Evolutionary conservation across 2,113 vertebrate species (phyloP).

Genomic region (Colius striatus): DNA sequence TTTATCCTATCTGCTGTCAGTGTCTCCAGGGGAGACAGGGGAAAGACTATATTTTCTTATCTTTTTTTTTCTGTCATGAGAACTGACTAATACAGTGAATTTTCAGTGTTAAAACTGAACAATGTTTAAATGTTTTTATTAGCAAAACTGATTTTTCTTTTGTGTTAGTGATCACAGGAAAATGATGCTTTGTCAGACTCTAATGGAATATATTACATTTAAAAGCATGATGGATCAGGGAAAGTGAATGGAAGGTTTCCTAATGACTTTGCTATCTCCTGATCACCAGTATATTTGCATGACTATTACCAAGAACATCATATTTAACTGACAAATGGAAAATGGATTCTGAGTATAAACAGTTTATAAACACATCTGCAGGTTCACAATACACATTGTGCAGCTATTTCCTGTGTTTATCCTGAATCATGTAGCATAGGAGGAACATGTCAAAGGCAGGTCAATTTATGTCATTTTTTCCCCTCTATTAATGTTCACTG

Average conservation of each 20-base stretch:
- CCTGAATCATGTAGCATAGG: not conserved
- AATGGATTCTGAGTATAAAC: not conserved
- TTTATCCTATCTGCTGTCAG: constrained; percentile 1
- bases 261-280: not conserved
- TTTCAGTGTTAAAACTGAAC: constrained; percentile 8
- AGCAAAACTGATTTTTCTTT: not conserved
- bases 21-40: not conserved
- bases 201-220: not conserved
- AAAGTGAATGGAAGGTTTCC: not conserved
- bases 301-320: not conserved
- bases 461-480: constrained; percentile 37
- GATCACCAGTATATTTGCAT: not conserved
- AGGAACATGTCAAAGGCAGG: constrained; percentile 33
- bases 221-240: not conserved
- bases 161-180: not conserved
- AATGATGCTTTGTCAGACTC: not conserved
- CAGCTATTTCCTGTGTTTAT: constrained; percentile 60
- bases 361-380: constrained; percentile 43
- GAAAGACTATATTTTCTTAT: constrained; percentile 1
- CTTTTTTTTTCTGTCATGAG: not conserved
- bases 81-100: not conserved
- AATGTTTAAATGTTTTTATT: constrained; percentile 19
- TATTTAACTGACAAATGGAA: constrained; percentile 28
- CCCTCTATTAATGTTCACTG: constrained; percentile 9
- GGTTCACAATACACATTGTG: constrained; percentile 54